Evolutionary conservation across 2,113 vertebrate genomes (phyloP), one percentile per base, ranked within the genome.

Genomic region (Urocynchramus pylzowi): DNA sequence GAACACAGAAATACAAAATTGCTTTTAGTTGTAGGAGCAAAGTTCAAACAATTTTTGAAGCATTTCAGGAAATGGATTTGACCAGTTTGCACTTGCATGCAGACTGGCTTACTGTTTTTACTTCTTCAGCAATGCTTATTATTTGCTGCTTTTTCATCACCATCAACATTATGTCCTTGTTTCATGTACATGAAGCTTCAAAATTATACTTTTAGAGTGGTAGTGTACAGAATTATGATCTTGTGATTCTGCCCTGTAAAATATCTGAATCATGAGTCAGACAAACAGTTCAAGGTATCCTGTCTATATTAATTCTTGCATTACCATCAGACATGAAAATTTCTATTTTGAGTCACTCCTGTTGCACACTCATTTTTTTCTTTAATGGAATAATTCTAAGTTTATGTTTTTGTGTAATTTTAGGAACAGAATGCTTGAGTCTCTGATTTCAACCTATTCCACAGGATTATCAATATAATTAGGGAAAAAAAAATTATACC

Each of bases 11-110:
- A 45, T 63, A 73, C 30, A 83, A 76, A 94, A 87, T 93, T 84
- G 70, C 67, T 94, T 61, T 82, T 42, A 54, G 57, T 61, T 89
- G 16, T 79, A 91, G 39, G 57, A 96, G 71, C 53, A 85, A 93
- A 94, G 94, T 96, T 96, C 84, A 88, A 59, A 71, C 53, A 70
- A 63, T 92, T 92, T 87, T 76, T 82, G 44, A 81, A 90, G 31
- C 30, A 22, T 92, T 94, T 89, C 70, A 63, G 59, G 67, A 65
- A 74, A 28, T 22, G 30, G 18, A 16, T 50, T 61, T 37, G 45
- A 73, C 89, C n/a, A 79, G 89, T 96, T 91, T 95, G 42, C 74
- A 63, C 94, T 94, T 83, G 89, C 70, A 67, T 37, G 28, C 18
- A 75, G 35, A 56, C 37, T 64, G 44, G 10, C 19, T 80, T 74